These are phyloP conservation scores for Boloria selene DNA, from an alignment of 2,888 invertebrate genomes.

Conservation along the genomic window DNA sequence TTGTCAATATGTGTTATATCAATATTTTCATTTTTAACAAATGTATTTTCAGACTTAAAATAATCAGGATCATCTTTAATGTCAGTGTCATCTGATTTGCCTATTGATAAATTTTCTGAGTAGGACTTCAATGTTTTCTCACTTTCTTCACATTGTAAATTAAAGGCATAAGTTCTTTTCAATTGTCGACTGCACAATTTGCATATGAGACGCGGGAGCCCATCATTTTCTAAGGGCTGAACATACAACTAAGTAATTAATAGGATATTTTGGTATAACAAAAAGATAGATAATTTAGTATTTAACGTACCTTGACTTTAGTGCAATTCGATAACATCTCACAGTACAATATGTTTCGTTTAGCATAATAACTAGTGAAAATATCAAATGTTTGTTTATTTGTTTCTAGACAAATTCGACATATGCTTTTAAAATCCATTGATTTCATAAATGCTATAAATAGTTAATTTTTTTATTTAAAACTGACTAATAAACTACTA, in stretches of 20 bases:
- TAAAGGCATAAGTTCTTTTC: conserved; percentile 65
- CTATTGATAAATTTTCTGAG: conserved; percentile 25
- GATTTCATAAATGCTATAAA: conserved; percentile 13
- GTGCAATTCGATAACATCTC: conserved; percentile 70
- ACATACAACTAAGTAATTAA: conserved; percentile 34
- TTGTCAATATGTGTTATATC: conserved; percentile 24
- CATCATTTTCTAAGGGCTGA: conserved; percentile 63
- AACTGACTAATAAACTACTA: too few species aligned
- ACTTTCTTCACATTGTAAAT: conserved; percentile 64
- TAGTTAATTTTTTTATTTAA: background rate
- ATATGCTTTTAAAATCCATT: conserved; percentile 65
- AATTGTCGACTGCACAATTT: conserved; percentile 67
- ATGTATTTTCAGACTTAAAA: conserved; percentile 42
- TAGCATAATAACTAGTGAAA: conserved; percentile 61
- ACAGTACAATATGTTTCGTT: conserved; percentile 61
- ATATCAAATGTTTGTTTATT: conserved; percentile 64
- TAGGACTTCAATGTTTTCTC: conserved; percentile 54
- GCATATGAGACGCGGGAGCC: conserved; percentile 67
- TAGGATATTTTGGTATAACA: background rate
- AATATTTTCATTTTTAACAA: conserved; percentile 39
- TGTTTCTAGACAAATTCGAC: conserved; percentile 65
- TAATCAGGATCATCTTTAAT: conserved; percentile 29
- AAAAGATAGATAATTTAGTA: background rate
- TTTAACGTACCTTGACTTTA: conserved; percentile 60
- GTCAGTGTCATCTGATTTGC: conserved; percentile 10